These are phyloP conservation scores for Nowickia ferox DNA, from an alignment of 2,888 invertebrate genomes.

Conservation along the genomic window DNA sequence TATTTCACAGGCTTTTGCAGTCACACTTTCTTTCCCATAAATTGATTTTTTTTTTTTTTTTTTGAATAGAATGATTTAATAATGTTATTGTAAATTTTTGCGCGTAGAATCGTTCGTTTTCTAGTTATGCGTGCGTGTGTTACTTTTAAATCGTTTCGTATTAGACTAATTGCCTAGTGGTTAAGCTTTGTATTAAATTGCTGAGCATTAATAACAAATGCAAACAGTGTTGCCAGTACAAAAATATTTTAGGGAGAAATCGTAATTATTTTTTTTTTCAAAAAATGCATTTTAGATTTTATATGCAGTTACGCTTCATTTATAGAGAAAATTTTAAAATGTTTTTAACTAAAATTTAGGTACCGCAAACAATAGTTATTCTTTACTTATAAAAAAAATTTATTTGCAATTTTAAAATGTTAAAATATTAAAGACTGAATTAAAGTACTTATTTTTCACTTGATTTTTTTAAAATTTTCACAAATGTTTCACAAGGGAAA, in stretches of 20 bases:
- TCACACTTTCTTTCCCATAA: not conserved
- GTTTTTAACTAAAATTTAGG: too few relatives aligned
- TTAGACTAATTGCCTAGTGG: slow-evolving; percentile 50
- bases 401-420: not conserved
- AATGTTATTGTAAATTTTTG: not conserved
- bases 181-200: slow-evolving; percentile 45
- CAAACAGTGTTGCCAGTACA: slow-evolving; percentile 23
- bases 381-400: not conserved
- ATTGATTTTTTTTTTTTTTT: slow-evolving; percentile 11
- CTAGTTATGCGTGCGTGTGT: slow-evolving; percentile 40
- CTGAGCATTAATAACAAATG: slow-evolving; percentile 12
- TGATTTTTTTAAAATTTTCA: not conserved
- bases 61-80: not conserved
- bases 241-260: not conserved
- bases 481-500: slow-evolving; percentile 2
- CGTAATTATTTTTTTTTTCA: not conserved
- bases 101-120: slow-evolving; percentile 12
- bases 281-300: not conserved
- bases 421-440: not conserved
- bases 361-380: too few relatives aligned
- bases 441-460: not conserved
- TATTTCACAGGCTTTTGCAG: not conserved
- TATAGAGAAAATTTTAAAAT: too few relatives aligned
- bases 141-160: slow-evolving; percentile 52
- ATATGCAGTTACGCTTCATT: not conserved